Evolutionary conservation across 2,113 vertebrate genomes (phyloP), one percentile per base, ranked within the genome.

Genomic region (Alethe diademata): DNA sequence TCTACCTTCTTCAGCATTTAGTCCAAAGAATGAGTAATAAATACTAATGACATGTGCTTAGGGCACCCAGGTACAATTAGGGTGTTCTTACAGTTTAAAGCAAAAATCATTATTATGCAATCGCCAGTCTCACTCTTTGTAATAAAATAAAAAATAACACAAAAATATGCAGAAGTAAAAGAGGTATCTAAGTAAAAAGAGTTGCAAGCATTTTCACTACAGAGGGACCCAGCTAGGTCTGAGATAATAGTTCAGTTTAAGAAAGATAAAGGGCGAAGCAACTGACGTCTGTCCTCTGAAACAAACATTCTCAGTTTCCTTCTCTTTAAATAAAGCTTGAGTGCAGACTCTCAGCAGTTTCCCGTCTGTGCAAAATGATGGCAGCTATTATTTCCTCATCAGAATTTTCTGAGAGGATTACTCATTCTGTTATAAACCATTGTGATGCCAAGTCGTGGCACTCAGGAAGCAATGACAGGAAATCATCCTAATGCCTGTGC

Each of bases 351-450:
- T 71, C 53, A 70, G 36, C 33, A 79, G 78, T 58, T 86, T 88
- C 56, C 35, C 0, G 0, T 65, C 48, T 94, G 40, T 72, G 53
- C 22, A 90, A 88, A 88, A 69, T 72, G 67, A 92, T 67, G 38
- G 24, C 11, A 90, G 31, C 29, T 73, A 54, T 91, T 87, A 91
- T 86, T 92, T 85, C 35, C 70, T 73, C 54, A 33, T 51, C 38
- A 90, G 58, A 57, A 91, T 62, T 79, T 88, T 87, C 66, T 18
- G 35, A 88, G 50, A 24, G n/a, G 23, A 85, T 91, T 66, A 90
- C 29, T 88, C 26, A 20, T 82, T 85, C 69, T 56, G 25, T 66
- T 82, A 43, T 23, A 90, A 73, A 36, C n/a, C 14, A 40, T 50
- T 51, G 70, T 70, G 36, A 72, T 89, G 70, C 25, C 89, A 81